A percentile compares a stretch with the other conserved stretches of the same genome.
These are phyloP conservation scores for Arion vulgaris DNA, from an alignment of 1,140 invertebrate genomes.

Conservation along the genomic window DNA sequence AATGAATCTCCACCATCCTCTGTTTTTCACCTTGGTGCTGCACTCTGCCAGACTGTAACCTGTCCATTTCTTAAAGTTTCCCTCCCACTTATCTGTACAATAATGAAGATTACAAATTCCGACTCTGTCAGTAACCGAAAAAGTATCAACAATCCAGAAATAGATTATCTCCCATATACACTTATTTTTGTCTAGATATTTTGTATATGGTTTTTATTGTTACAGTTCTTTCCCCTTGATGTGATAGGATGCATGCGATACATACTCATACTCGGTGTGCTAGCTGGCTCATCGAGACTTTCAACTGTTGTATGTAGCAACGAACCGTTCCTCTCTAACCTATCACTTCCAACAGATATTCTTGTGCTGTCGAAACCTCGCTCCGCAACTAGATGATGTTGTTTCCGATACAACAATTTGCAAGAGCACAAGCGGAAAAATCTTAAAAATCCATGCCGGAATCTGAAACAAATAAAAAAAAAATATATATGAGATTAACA, in stretches of 20 bases:
- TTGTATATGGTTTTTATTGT: neutral
- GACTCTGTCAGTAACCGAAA: no score
- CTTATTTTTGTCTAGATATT: no score
- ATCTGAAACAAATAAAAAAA: slow-evolving; percentile 44
- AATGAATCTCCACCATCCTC: no score
- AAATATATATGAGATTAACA: no score
- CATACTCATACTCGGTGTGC: slow-evolving; percentile 40
- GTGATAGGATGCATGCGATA: slow-evolving; percentile 50
- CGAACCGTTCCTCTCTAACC: slow-evolving; percentile 57
- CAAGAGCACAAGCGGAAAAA: slow-evolving; percentile 65
- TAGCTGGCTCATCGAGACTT: slow-evolving; percentile 50
- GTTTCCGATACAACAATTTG: slow-evolving; percentile 47
- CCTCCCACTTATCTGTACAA: no score
- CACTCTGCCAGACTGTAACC: no score
- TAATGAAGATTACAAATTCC: no score
- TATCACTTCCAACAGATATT: slow-evolving; percentile 43
- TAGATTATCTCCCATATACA: no score
- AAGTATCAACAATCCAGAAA: no score
- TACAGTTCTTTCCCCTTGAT: neutral
- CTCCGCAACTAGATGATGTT: slow-evolving; percentile 47
- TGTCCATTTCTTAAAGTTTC: no score
- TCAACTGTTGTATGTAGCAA: slow-evolving; percentile 60
- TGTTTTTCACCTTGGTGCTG: no score
- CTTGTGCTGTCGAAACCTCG: slow-evolving; percentile 56
- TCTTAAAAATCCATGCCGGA: slow-evolving; percentile 64